Percentiles rank a stretch among this genome's conserved stretches.
Evolutionary conservation across 1,140 invertebrate genomes (phyloP).

Genomic region (Aphaenogaster floridana): DNA sequence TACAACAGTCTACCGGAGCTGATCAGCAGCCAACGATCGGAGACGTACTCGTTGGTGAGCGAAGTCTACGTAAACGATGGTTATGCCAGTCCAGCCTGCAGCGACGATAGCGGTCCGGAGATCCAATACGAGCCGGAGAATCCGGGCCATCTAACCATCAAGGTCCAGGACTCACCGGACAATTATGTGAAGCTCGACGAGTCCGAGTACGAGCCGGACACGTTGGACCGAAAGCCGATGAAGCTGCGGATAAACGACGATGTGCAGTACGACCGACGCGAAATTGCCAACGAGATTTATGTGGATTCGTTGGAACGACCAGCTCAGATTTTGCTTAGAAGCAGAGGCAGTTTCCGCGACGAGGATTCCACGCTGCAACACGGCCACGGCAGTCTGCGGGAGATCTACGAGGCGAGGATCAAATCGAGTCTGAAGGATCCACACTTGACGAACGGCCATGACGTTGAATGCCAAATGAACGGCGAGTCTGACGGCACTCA

Average conservation of each 20-base stretch:
- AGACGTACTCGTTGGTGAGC: constrained; percentile 90
- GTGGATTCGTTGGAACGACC: constrained; percentile 88
- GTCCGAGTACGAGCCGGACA: constrained; percentile 94
- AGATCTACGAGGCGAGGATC: constrained; percentile 90
- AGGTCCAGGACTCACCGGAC: constrained; percentile 91
- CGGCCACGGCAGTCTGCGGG: constrained; percentile 90
- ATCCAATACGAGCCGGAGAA: constrained; percentile 89
- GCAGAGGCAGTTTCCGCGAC: constrained; percentile 89
- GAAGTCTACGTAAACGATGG: constrained; percentile 93
- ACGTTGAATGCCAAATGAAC: background rate
- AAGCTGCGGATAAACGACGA: constrained; percentile 87
- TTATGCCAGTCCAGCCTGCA: constrained; percentile 90
- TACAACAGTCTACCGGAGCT: constrained; percentile 87
- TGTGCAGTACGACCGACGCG: constrained; percentile 79
- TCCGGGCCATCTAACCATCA: constrained; percentile 92
- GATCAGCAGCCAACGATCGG: constrained; percentile 79
- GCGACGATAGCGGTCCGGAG: constrained; percentile 89
- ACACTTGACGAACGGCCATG: constrained; percentile 69
- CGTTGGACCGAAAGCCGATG: constrained; percentile 92
- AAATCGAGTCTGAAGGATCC: constrained; percentile 73
- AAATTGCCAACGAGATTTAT: constrained; percentile 84
- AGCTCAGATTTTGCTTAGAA: constrained; percentile 87
- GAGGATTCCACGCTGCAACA: constrained; percentile 81
- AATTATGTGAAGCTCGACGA: constrained; percentile 91
- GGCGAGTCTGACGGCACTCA: constrained; percentile 57